Evolutionary conservation across 2,888 invertebrate genomes (phyloP).

Genomic region (Sinhomidia bicolor): DNA sequence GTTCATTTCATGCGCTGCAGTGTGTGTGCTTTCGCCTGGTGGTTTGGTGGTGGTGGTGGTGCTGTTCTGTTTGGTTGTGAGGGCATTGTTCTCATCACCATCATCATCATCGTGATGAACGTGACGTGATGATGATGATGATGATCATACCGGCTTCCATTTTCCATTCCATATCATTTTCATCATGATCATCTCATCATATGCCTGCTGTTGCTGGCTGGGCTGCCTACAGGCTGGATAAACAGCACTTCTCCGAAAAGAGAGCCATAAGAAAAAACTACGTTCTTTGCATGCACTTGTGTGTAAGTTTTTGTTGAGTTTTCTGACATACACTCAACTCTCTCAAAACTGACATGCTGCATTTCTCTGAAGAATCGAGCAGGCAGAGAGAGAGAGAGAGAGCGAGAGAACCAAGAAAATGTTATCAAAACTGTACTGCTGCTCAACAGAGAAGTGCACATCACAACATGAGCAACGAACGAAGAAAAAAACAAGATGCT

Average conservation of each 20-base stretch:
- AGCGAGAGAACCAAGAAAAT: neutral
- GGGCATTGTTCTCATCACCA: constrained; percentile 67
- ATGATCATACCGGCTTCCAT: constrained; percentile 52
- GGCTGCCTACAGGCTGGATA: constrained; percentile 71
- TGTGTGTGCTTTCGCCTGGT: neutral
- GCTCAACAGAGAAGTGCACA: neutral
- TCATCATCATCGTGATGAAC: constrained; percentile 14
- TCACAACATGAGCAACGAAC: neutral
- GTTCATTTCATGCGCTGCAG: neutral
- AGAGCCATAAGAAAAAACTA: neutral
- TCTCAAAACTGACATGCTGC: constrained; percentile 42
- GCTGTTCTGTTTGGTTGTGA: constrained; percentile 25
- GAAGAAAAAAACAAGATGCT: neutral
- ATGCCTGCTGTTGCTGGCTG: constrained; percentile 16
- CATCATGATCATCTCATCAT: constrained; percentile 36
- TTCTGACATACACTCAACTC: neutral
- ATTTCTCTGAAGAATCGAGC: constrained; percentile 43
- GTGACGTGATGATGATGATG: constrained; percentile 3
- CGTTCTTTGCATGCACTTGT: too few species aligned
- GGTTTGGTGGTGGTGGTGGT: constrained; percentile 5
- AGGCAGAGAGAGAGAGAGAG: neutral
- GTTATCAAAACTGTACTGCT: neutral
- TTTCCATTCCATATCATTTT: neutral
- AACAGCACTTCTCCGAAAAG: constrained; percentile 41
- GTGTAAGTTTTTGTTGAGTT: too few species aligned